Evolutionary conservation across 2,113 vertebrate species (phyloP).

Genomic region (Ailuropoda melanoleuca): DNA sequence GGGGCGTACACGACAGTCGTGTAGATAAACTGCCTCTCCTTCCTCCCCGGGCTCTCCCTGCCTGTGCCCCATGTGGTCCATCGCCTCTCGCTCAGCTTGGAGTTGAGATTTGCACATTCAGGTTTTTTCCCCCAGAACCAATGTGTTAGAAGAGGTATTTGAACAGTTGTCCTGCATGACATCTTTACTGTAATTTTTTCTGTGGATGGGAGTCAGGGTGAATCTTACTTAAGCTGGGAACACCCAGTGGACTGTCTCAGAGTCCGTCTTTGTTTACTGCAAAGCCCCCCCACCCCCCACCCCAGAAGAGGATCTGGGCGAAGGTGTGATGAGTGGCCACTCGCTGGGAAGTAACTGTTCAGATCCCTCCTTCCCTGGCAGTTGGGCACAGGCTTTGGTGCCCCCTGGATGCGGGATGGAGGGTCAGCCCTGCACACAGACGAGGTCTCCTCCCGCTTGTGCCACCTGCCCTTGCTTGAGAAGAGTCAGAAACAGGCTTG

Average conservation of each 20-base stretch:
- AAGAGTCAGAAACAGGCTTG: not conserved
- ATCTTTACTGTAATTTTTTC: accelerated
- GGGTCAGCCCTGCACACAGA: not conserved
- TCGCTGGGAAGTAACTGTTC: not conserved
- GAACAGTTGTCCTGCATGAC: not conserved
- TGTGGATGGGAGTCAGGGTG: not conserved
- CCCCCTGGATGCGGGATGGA: not conserved
- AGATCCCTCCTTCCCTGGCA: not conserved
- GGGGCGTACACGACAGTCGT: too few species aligned
- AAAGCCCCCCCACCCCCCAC: not conserved
- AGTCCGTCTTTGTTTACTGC: not conserved
- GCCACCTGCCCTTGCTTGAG: not conserved
- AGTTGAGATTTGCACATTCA: not conserved
- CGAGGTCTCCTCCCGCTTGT: not conserved
- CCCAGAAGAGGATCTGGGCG: not conserved
- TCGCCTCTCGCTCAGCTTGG: not conserved
- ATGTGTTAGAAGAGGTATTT: not conserved
- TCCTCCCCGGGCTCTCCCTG: not conserved
- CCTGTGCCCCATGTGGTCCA: not conserved
- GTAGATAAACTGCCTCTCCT: not conserved
- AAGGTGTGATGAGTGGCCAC: accelerated
- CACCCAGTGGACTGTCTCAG: not conserved
- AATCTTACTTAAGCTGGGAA: not conserved
- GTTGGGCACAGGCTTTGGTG: not conserved
- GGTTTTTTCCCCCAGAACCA: not conserved